phyloP scores from a whole-genome alignment of 2,797 vertebrate genomes.

The Enteromius mattozi region DNA sequence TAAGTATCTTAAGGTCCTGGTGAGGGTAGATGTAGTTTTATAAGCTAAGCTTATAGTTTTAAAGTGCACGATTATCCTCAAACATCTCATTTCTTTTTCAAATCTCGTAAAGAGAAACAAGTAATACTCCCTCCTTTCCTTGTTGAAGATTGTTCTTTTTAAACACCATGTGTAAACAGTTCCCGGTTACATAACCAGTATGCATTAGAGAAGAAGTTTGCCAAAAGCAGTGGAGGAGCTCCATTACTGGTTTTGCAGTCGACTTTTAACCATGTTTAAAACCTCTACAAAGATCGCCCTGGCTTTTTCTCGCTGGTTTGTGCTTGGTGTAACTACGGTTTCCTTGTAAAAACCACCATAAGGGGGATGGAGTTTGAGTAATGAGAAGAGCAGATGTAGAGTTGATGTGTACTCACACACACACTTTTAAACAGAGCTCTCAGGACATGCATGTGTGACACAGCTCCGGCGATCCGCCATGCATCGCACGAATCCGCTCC shows the following conservation, averaged over 20 bases:
- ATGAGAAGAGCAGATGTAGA: conserved; percentile 31
- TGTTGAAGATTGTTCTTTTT: conserved; percentile 62
- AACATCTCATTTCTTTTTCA: conserved; percentile 40
- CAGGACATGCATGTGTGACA: conserved; percentile 10
- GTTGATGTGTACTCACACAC: conserved; percentile 18
- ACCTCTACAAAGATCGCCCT: conserved; percentile 66
- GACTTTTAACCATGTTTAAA: conserved; percentile 69
- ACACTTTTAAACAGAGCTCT: conserved; percentile 48
- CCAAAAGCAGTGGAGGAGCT: conserved; percentile 55
- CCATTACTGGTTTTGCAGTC: conserved; percentile 77
- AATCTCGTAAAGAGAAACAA: conserved; percentile 39
- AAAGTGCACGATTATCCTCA: conserved; percentile 26
- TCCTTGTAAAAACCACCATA: conserved; percentile 27
- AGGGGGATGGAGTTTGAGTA: conserved; percentile 42
- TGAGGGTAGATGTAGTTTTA: background rate
- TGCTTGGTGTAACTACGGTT: conserved; percentile 60
- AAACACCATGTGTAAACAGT: conserved; percentile 78
- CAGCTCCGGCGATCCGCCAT: conserved; percentile 45
- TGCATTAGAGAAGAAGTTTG: conserved; percentile 65
- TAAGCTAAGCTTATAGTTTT: background rate
- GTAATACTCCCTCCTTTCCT: conserved; percentile 17
- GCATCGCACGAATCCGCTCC: conserved; percentile 73
- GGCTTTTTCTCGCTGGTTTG: conserved; percentile 64
- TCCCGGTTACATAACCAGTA: conserved; percentile 76
- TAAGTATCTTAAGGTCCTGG: background rate